Base-by-base conservation (phyloP, 2,888 invertebrate genomes). In the Coelinius sp. region DNA sequence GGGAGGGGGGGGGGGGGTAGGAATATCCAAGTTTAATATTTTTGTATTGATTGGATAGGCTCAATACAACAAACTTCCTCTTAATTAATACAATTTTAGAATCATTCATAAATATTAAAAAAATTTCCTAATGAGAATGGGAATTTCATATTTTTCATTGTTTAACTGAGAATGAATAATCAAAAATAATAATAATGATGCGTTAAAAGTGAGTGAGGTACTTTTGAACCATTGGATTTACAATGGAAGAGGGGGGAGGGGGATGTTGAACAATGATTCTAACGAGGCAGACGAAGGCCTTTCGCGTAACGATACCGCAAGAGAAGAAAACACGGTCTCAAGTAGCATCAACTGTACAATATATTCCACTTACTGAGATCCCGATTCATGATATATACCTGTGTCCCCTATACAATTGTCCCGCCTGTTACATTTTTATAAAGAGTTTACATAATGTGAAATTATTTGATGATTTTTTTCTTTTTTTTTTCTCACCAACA, bases 351-450 rank as follows among this genome's bases (percentile, higher is more conserved):
- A 27, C 17, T 49, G 20, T 22, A 14, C 22, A 20, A 20, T n/a
- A 49, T 49, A 46, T 17, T 6, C 17, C 10, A 7, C 10, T 44
- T 44, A n/a, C 17, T 2, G 7, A 49, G 46, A 49, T 49, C 46
- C 17, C 46, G 20, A 49, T 17, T 14, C 5, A 17, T 6, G 46
- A 49, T 49, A n/a, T n/a, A n/a, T n/a, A 31, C 31, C 31, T 31
- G 8, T 31, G 31, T 17, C 17, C 49, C 20, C 20, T 17, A 49
- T 49, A 59, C 46, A 31, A 35, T 20, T 17, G 20, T 7, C 31
- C 59, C 35, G n/a, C 35, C 59, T 59, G 31, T 17, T 59, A 59
- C 59, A 59, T 59, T 59, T 59, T 59, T 31, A 59, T 59, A 59
- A 59, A 59, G 31, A 31, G 35, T 59, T 59, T 59, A 35, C 59